These are phyloP conservation scores for Sericinus montela DNA, from an alignment of 2,888 invertebrate genomes.

Conservation along the genomic window DNA sequence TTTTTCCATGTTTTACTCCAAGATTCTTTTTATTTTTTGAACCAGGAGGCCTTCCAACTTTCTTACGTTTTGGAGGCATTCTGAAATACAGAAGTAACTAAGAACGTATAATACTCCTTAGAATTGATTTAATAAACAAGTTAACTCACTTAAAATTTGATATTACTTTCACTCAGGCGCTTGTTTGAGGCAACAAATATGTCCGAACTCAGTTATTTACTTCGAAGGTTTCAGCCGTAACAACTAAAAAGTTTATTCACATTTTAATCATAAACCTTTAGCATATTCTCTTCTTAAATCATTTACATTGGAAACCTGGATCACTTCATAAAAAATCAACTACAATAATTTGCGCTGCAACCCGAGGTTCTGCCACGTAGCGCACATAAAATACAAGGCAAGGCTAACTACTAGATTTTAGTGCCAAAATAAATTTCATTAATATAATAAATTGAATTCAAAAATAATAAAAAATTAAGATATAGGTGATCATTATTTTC, in stretches of 20 bases:
- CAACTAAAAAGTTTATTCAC: too few species aligned
- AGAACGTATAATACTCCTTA: slow-evolving; percentile 33
- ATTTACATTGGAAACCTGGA: not conserved
- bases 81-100: slow-evolving; percentile 18
- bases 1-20: slow-evolving; percentile 16
- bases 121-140: slow-evolving; percentile 34
- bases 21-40: slow-evolving; percentile 37
- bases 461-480: too few species aligned
- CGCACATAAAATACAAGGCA: too few species aligned
- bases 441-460: too few species aligned
- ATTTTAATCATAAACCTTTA: too few species aligned
- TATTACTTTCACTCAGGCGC: slow-evolving; percentile 75
- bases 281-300: too few species aligned
- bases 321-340: not conserved
- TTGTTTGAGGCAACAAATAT: slow-evolving; percentile 23
- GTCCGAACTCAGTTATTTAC: not conserved
- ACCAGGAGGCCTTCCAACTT: slow-evolving; percentile 40
- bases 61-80: slow-evolving; percentile 60
- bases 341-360: too few species aligned
- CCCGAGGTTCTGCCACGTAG: too few species aligned
- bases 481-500: too few species aligned
- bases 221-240: too few species aligned
- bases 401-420: too few species aligned
- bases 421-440: too few species aligned
- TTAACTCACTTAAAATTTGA: slow-evolving; percentile 52